These are phyloP conservation scores for Pitangus sulphuratus DNA, from an alignment of 2,797 vertebrate species.

Conservation along the genomic window DNA sequence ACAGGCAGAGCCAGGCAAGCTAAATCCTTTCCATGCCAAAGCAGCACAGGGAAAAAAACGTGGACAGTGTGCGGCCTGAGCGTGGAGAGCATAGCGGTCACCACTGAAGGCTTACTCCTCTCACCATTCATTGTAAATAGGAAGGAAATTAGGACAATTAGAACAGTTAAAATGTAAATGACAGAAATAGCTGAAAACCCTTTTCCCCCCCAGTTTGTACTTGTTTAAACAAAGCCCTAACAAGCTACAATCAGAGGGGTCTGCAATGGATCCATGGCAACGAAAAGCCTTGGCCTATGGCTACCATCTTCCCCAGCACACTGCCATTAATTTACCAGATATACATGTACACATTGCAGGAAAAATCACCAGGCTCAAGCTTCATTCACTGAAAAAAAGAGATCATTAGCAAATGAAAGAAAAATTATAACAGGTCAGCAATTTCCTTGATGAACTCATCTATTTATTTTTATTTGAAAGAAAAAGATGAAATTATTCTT, in stretches of 20 bases:
- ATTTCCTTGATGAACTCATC: conserved; percentile 63
- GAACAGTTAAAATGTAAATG: conserved; percentile 84
- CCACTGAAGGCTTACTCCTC: not conserved
- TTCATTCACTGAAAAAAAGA: conserved; percentile 48
- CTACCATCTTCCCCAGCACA: conserved; percentile 57
- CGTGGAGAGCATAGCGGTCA: not conserved
- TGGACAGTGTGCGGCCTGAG: not conserved
- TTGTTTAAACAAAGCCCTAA: conserved; percentile 85
- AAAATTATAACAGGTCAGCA: conserved; percentile 43
- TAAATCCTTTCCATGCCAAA: not conserved
- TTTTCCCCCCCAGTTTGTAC: conserved; percentile 62
- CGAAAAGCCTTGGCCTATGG: conserved; percentile 72
- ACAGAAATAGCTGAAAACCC: conserved; percentile 78
- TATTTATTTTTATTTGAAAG: conserved; percentile 66
- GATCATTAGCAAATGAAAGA: conserved; percentile 59
- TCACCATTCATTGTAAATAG: conserved; percentile 28
- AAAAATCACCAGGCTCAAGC: conserved; percentile 41
- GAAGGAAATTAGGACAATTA: conserved; percentile 69
- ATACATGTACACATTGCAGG: not conserved
- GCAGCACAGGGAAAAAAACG: not conserved
- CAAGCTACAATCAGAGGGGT: conserved; percentile 82
- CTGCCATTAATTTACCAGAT: conserved; percentile 45
- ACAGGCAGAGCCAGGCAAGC: not conserved
- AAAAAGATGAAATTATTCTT: conserved; percentile 55
- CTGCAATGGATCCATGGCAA: conserved; percentile 81